Evolutionary conservation across 1,140 invertebrate genomes (phyloP), one percentile per base, ranked within the genome.

Genomic region (Diachasmimorpha longicaudata): DNA sequence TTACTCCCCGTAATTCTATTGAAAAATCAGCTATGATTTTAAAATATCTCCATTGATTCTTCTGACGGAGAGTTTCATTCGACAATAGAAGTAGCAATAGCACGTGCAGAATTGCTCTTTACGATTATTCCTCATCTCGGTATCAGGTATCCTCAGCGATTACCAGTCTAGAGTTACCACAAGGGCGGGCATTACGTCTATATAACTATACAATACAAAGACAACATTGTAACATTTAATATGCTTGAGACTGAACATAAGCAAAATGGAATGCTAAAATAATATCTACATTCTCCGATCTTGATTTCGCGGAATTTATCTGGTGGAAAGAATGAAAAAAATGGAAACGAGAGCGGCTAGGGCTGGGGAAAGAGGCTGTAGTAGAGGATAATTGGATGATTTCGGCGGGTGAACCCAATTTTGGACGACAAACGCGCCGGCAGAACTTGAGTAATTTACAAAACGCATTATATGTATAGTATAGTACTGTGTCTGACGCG

Each of bases 361-460:
- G 31, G 6, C 58, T 63, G 21, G 25, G 58, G 58, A 23, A 23
- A 63, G 58, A 0, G 4, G 11, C 31, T 31, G 5, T 63, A 63
- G 58, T 63, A 63, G 10, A 58, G 19, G 21, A 63, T 63, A 63
- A 63, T 63, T 63, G 58, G 58, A 63, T 31, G 58, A 63, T 63
- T 63, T 63, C 21, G 19, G 10, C 9, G 23, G 21, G 58, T 25
- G 23, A 63, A 14, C 23, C 58, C 58, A 63, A 25, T 63, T 63
- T 63, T 63, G 58, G 58, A 31, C 14, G 58, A 63, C 58, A 63
- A 63, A 63, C 19, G 58, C 23, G 58, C 58, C 58, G 58, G 58
- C 58, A 63, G 3, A 63, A 25, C 58, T 63, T 31, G 19, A 25
- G 23, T 63, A 63, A 63, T 63, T 23, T 63, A 63, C 23, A 63